phyloP scores from a whole-genome alignment of 2,888 invertebrate species.

The Dasysyrphus tricinctus region DNA sequence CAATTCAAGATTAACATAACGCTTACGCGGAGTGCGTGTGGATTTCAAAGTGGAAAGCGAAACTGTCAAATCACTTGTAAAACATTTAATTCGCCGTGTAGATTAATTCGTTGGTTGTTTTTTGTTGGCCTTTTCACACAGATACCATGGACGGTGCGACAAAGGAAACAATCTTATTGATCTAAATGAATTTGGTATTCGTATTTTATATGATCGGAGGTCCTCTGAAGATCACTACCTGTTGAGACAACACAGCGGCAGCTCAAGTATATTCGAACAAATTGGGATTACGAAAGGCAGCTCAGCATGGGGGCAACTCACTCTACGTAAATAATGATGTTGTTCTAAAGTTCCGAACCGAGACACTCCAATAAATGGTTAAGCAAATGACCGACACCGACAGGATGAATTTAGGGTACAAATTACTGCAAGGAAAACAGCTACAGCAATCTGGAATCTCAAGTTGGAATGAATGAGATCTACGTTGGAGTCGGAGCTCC shows the following conservation, averaged over 20 bases:
- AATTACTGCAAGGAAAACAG: constrained; percentile 32
- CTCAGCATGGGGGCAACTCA: constrained; percentile 65
- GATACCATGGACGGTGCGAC: background rate
- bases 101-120: constrained; percentile 10
- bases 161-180: constrained; percentile 64
- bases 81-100: constrained; percentile 59
- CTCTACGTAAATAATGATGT: constrained; percentile 62
- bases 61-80: constrained; percentile 74
- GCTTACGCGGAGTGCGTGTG: constrained; percentile 19
- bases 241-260: constrained; percentile 47
- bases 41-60: constrained; percentile 61
- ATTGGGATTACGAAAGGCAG: constrained; percentile 67
- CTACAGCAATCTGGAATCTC: constrained; percentile 39
- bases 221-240: constrained; percentile 30
- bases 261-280: constrained; percentile 54
- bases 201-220: constrained; percentile 25
- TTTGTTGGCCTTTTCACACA: constrained; percentile 31
- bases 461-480: constrained; percentile 51
- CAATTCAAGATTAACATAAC: constrained; percentile 65
- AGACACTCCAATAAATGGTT: constrained; percentile 23
- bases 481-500: constrained; percentile 36
- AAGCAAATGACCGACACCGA: constrained; percentile 5
- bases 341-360: constrained; percentile 47
- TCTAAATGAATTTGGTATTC: constrained; percentile 36
- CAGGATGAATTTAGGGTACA: constrained; percentile 4